phyloP scores from a whole-genome alignment of 2,113 vertebrate genomes.

The Bothrops jararaca region DNA sequence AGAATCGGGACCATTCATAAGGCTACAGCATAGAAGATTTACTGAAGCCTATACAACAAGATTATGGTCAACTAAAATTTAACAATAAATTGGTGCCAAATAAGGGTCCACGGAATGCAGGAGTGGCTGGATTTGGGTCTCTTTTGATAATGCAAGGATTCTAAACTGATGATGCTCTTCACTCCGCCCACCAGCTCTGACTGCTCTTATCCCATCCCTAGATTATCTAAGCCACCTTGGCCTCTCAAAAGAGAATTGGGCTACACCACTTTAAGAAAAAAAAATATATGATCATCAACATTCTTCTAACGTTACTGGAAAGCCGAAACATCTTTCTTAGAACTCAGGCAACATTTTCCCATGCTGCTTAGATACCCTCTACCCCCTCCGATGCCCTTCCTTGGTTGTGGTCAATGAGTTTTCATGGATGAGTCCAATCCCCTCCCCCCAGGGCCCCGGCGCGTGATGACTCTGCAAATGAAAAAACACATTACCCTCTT shows the following conservation, averaged over 20 bases:
- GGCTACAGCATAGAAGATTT: too few relatives aligned
- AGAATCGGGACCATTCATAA: too few relatives aligned
- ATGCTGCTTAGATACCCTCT: neutral
- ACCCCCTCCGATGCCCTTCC: neutral
- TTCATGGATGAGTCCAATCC: neutral
- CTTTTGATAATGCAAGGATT: neutral
- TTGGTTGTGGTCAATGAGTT: neutral
- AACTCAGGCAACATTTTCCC: neutral
- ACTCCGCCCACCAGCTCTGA: neutral
- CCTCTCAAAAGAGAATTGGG: neutral
- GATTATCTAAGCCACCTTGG: neutral
- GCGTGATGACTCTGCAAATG: conserved; percentile 5
- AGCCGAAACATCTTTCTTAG: neutral
- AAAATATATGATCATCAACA: neutral
- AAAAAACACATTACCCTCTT: rapidly evolving
- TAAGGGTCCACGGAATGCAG: neutral
- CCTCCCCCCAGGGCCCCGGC: neutral
- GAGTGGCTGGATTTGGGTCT: neutral
- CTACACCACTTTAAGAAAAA: neutral
- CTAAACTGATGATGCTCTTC: neutral
- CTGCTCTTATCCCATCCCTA: neutral
- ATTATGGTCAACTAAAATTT: neutral
- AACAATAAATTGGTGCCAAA: neutral
- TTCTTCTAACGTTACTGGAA: neutral
- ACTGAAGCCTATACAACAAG: too few relatives aligned